Evolutionary conservation across 2,888 invertebrate genomes (phyloP), one percentile per base, ranked within the genome.

Genomic region (Melanostoma scalare): DNA sequence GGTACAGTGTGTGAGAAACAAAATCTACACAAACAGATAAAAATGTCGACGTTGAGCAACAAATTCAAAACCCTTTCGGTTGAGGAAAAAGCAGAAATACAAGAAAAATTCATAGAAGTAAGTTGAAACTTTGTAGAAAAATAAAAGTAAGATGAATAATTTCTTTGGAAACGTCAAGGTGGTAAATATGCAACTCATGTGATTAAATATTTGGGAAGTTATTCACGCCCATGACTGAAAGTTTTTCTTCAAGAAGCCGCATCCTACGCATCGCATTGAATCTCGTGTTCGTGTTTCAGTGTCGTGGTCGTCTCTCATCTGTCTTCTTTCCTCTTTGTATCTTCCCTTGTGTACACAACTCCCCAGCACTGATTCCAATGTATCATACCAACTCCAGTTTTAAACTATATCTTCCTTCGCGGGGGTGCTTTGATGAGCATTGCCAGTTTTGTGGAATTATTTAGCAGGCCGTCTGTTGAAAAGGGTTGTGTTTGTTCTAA

Each of bases 21-120:
- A 71, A 56, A 36, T 58, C 2, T n/a, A 50, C 33, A 40, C 52
- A 68, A n/a, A 6, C 30, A 35, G 38, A 65, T 31, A 40, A 65
- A 78, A 48, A 84, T 84, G 84, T 84, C 84, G 74, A 56, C 71
- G 55, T 56, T 84, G 61, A 84, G 65, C 42, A 90, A 89, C 80
- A 91, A 90, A 89, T 89, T 91, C 76, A 91, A 91, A 88, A 90
- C 88, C 77, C 87, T 91, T 73, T 91, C 91, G 69, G 88, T 87
- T 76, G 95, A 96, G 89, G 95, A 96, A 92, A 93, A 94, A 88
- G 92, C 94, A 85, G 96, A 96, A 92, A 94, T 96, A 88, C 93
- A 93, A 89, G 95, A 95, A 92, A 95, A 95, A 90, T 96, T 96
- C 90, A 93, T 93, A 87, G 94, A 94, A 92, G 96, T 96, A 93